Base-by-base conservation (phyloP, 1,140 invertebrate genomes). In the Drosophila leontia region DNA sequence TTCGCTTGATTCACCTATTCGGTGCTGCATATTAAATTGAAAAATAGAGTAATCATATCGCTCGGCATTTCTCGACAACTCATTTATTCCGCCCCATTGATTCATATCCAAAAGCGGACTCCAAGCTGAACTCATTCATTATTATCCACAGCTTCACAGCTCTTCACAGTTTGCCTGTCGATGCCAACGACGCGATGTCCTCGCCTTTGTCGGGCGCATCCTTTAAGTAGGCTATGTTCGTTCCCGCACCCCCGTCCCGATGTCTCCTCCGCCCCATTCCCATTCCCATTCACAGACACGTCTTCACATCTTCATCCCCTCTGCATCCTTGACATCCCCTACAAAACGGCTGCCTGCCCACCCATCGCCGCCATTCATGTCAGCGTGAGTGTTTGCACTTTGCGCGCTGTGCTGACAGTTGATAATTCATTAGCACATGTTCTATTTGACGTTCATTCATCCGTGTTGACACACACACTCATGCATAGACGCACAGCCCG, bases 361-460 rank as follows among this genome's bases (percentile, higher is more conserved):
- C 67, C 45, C 57, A 13, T 12, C 26, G 26, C 6, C 47, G 56
- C 51, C 48, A 75, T 75, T 62, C 71, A 41, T 75, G 80, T 82
- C 64, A 63, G 84, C 68, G 69, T 80, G 81, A 87, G 68, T 87
- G 80, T 87, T 87, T 87, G 83, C 84, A 87, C 72, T 88, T 87
- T 75, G 78, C 80, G 78, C 80, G 78, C 72, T 83, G 32, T 83
- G 84, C 84, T 88, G 85, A 87, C 80, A 80, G 84, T 88, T 84
- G 82, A 85, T 85, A 85, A 85, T 85, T 85, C 82, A 85, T 85
- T 87, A 88, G 84, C 84, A 87, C 84, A 87, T 87, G 84, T 87
- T 87, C 84, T 87, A 87, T 87, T 87, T 87, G 84, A 87, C 84
- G 84, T 87, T 87, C 78, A 85, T 87, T 87, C 84, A 87, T 87